phyloP scores from a whole-genome alignment of 2,113 vertebrate genomes.

The Leucoraja erinaceus region DNA sequence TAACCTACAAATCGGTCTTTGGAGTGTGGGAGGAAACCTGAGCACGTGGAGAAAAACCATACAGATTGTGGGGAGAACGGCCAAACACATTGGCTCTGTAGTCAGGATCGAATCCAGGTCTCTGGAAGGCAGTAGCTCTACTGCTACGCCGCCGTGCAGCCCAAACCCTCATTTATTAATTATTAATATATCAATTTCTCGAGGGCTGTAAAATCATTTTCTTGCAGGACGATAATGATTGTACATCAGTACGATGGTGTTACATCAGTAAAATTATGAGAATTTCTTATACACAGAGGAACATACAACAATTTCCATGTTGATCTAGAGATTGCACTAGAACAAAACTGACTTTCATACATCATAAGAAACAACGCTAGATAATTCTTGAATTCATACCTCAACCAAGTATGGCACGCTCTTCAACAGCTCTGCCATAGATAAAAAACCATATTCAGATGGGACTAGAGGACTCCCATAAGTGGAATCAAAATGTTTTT shows the following conservation, averaged over 20 bases:
- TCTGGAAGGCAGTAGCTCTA: no score
- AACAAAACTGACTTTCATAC: background rate
- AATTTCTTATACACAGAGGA: background rate
- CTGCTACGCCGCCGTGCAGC: no score
- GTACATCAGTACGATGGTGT: background rate
- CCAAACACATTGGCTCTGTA: no score
- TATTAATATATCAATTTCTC: background rate
- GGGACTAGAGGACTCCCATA: conserved; percentile 74
- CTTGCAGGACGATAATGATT: background rate
- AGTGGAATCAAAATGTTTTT: conserved; percentile 60
- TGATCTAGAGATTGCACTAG: background rate
- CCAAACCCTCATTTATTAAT: no score
- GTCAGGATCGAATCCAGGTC: no score
- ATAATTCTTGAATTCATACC: conserved; percentile 52
- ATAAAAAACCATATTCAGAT: conserved; percentile 94
- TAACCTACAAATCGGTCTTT: no score
- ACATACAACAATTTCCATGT: background rate
- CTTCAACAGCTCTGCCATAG: conserved; percentile 82
- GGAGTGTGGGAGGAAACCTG: no score
- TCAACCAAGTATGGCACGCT: conserved; percentile 89
- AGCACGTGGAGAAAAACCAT: no score
- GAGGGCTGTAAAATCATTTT: background rate
- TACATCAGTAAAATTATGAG: background rate
- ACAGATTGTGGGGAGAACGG: no score
- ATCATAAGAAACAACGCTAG: background rate